These are phyloP conservation scores for Himalopsyche kuldschensis DNA, from an alignment of 2,888 invertebrate species.

Conservation along the genomic window DNA sequence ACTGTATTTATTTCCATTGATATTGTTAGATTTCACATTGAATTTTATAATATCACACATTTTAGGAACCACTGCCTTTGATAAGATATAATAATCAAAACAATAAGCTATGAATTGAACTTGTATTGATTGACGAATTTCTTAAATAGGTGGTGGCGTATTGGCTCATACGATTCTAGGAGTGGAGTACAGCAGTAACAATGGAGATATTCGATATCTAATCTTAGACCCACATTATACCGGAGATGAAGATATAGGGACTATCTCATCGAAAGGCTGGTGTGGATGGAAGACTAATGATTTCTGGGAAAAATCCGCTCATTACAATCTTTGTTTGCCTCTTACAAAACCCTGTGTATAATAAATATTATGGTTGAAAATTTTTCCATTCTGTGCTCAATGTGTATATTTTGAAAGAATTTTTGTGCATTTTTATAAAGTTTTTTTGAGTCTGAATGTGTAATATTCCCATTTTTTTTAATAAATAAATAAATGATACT, in stretches of 20 bases:
- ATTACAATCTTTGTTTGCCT: conserved; percentile 97
- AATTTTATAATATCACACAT: too few species aligned
- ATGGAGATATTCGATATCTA: conserved; percentile 85
- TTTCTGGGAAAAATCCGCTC: conserved; percentile 94
- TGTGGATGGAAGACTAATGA: conserved; percentile 94
- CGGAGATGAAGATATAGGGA: conserved; percentile 78
- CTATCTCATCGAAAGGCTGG: conserved; percentile 84
- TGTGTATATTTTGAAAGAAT: neutral
- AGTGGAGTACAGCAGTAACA: conserved; percentile 79
- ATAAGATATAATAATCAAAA: too few species aligned
- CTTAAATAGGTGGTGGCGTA: conserved; percentile 82
- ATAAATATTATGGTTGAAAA: neutral
- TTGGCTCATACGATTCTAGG: conserved; percentile 98
- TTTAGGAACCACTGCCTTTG: too few species aligned
- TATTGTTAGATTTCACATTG: too few species aligned
- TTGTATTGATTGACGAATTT: neutral
- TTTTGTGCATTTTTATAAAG: neutral
- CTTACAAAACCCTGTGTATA: conserved; percentile 56
- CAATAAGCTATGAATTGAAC: too few species aligned
- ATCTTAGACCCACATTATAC: conserved; percentile 98
- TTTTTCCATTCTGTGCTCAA: neutral
- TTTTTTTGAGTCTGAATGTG: neutral
- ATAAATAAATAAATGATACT: too few species aligned
- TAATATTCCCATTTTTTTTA: neutral
- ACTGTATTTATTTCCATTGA: too few species aligned